phyloP scores from a whole-genome alignment of 1,140 invertebrate genomes.

The Bombus sibiricus region DNA sequence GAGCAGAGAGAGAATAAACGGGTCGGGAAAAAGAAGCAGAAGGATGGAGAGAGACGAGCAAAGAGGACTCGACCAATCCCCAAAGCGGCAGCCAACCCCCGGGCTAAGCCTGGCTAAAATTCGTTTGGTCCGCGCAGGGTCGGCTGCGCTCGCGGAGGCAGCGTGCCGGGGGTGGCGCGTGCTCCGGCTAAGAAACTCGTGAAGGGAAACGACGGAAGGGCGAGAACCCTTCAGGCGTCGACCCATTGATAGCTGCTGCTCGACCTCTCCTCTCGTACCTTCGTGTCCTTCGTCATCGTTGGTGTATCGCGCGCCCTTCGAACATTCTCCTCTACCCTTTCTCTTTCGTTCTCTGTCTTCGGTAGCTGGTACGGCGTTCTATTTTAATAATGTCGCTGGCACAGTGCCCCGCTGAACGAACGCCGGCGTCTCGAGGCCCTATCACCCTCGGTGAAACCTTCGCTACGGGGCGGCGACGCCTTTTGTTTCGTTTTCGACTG shows the following conservation, averaged over 20 bases:
- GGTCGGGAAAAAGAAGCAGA: constrained; percentile 17
- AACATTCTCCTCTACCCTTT: neutral
- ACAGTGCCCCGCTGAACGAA: constrained; percentile 73
- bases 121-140: constrained; percentile 65
- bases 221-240: constrained; percentile 56
- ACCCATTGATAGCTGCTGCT: constrained; percentile 64
- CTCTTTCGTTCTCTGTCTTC: constrained; percentile 27
- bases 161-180: constrained; percentile 31
- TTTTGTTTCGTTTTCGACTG: constrained; percentile 28
- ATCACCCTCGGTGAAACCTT: constrained; percentile 49
- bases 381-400: constrained; percentile 79
- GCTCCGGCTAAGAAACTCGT: constrained; percentile 19
- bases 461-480: neutral
- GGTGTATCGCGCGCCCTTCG: neutral
- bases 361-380: constrained; percentile 61
- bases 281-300: constrained; percentile 38
- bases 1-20: constrained; percentile 7
- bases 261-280: neutral
- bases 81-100: constrained; percentile 68
- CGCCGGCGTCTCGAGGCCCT: constrained; percentile 38
- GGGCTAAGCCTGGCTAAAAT: constrained; percentile 70
- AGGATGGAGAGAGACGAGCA: neutral
- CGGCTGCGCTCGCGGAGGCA: constrained; percentile 64
- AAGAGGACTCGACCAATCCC: constrained; percentile 47
- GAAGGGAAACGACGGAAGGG: constrained; percentile 25